Percentiles rank a stretch among this genome's conserved stretches.
phyloP scores from a whole-genome alignment of 1,140 invertebrate genomes.

The Parapsyche elsis region DNA sequence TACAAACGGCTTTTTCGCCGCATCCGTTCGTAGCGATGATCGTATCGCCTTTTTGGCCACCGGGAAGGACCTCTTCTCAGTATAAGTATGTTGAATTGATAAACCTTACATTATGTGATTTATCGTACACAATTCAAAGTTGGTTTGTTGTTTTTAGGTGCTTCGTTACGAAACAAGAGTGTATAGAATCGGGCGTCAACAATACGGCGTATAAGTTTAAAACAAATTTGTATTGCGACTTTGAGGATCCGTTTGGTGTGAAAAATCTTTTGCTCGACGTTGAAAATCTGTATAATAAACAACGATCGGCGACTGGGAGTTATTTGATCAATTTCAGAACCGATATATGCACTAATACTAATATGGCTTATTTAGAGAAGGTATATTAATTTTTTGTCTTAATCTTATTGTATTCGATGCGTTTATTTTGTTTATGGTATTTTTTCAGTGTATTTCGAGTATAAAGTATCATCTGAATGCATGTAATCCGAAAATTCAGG shows the following conservation, averaged over 20 bases:
- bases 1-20: constrained; percentile 59
- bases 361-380: constrained; percentile 62
- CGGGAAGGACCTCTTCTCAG: constrained; percentile 60
- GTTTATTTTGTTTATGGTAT: too few relatives aligned
- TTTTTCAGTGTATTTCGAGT: constrained; percentile 63
- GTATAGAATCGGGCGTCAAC: constrained; percentile 28
- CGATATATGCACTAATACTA: constrained; percentile 61
- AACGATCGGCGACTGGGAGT: constrained; percentile 48
- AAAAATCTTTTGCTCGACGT: constrained; percentile 54
- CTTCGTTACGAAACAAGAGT: constrained; percentile 59
- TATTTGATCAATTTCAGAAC: constrained; percentile 57
- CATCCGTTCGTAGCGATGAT: constrained; percentile 62
- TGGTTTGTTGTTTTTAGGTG: constrained; percentile 59
- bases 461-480: constrained; percentile 61
- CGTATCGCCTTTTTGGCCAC: constrained; percentile 62
- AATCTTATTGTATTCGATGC: constrained; percentile 5
- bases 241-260: constrained; percentile 55
- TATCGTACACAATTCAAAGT: too few relatives aligned
- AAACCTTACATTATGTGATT: constrained; percentile 5
- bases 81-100: constrained; percentile 58
- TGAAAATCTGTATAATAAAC: constrained; percentile 37
- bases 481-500: constrained; percentile 33
- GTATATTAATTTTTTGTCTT: constrained; percentile 50
- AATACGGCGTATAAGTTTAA: constrained; percentile 62
- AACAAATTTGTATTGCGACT: constrained; percentile 59